Conservation (phyloP, 2,113 vertebrate genomes). For the Blennius ocellaris region DNA sequence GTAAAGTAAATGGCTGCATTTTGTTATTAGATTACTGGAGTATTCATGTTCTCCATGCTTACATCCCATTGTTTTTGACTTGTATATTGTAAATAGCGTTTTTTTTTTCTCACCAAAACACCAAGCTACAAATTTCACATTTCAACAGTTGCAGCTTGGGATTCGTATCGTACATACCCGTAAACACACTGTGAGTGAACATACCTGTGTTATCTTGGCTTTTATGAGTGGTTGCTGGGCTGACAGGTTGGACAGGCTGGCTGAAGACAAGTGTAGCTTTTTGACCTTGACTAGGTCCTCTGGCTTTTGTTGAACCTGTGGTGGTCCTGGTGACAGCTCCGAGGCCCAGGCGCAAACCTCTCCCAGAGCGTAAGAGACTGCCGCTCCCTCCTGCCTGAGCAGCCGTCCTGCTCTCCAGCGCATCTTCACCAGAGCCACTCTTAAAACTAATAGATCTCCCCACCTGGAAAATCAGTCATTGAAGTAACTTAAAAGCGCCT, state of each 20-base stretch:
- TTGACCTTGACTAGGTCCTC: conserved; percentile 86
- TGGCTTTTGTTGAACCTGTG: conserved; percentile 82
- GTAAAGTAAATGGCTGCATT: too few species aligned
- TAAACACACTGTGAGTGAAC: background rate
- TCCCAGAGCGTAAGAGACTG: conserved; percentile 88
- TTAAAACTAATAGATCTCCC: conserved; percentile 61
- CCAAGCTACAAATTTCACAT: too few species aligned
- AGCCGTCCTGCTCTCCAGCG: conserved; percentile 51
- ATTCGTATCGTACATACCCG: too few species aligned
- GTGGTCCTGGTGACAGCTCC: conserved; percentile 91
- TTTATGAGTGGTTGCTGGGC: conserved; percentile 79
- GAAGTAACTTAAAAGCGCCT: background rate
- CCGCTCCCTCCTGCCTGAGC: conserved; percentile 71
- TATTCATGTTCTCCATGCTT: too few species aligned
- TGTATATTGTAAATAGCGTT: too few species aligned
- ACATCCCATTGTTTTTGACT: too few species aligned
- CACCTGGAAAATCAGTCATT: conserved; percentile 55
- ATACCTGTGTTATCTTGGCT: conserved; percentile 86
- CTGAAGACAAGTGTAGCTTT: conserved; percentile 86
- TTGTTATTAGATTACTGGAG: too few species aligned
- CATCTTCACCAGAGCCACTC: conserved; percentile 63
- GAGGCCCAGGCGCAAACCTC: conserved; percentile 92
- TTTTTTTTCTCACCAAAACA: too few species aligned
- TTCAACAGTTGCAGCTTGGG: too few species aligned
- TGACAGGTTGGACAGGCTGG: conserved; percentile 87